These are phyloP conservation scores for Podarcis muralis DNA, from an alignment of 2,113 vertebrate genomes.

Conservation along the genomic window DNA sequence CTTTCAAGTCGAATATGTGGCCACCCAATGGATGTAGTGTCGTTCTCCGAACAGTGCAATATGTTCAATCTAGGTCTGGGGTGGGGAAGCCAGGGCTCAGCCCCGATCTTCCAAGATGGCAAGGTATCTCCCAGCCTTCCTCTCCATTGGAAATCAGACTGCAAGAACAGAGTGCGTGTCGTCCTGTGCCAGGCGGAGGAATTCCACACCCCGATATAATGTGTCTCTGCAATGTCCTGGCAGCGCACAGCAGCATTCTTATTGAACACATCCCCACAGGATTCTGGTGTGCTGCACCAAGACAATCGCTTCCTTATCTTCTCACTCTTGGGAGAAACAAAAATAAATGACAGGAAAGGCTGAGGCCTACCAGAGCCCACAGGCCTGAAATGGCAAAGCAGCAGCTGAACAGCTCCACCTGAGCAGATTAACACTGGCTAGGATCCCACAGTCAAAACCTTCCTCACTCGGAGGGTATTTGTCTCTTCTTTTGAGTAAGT, in stretches of 20 bases:
- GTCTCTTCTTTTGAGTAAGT: neutral
- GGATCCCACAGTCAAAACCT: neutral
- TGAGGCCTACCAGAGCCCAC: slow-evolving; percentile 37
- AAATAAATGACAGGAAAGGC: neutral
- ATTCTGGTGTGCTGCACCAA: neutral
- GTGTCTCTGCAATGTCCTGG: neutral
- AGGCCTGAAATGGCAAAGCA: neutral
- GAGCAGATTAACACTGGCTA: neutral
- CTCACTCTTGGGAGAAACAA: neutral
- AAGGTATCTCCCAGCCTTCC: slow-evolving; percentile 15
- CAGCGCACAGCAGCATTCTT: neutral
- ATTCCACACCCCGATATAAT: neutral
- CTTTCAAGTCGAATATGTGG: no score
- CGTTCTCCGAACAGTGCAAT: neutral
- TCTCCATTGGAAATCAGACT: fast-evolving
- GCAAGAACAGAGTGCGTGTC: fast-evolving
- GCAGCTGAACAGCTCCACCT: neutral
- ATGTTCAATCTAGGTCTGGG: slow-evolving; percentile 42
- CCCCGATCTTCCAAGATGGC: slow-evolving; percentile 20
- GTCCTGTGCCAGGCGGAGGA: neutral
- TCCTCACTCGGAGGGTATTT: slow-evolving; percentile 40
- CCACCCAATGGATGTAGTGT: neutral
- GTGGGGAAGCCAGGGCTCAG: neutral
- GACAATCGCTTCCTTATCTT: slow-evolving; percentile 19
- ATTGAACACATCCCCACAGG: neutral